Evolutionary conservation across 2,113 vertebrate genomes (phyloP).

Genomic region (Apteryx owenii): DNA sequence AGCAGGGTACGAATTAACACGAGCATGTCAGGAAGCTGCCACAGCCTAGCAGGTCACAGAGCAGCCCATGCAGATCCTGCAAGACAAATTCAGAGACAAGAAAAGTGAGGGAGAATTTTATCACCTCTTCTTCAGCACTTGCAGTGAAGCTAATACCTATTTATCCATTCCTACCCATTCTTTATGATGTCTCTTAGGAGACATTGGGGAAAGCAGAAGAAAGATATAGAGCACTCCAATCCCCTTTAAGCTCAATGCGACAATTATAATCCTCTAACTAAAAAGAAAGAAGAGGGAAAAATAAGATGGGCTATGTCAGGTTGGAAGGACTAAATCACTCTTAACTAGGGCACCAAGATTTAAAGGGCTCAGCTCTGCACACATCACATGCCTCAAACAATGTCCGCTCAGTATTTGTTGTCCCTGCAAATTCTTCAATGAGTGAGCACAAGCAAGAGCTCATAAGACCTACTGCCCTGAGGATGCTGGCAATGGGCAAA

Average conservation of each 20-base stretch:
- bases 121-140: neutral
- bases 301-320: slow-evolving; percentile 39
- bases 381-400: neutral
- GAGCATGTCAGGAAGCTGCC: neutral
- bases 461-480: neutral
- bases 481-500: neutral
- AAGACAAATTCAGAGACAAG: neutral
- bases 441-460: neutral
- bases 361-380: slow-evolving; percentile 18
- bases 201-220: neutral
- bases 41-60: neutral
- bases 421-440: neutral
- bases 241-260: slow-evolving; percentile 4
- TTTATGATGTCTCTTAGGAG: neutral
- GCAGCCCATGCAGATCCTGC: neutral
- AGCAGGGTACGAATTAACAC: neutral
- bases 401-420: neutral
- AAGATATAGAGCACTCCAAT: slow-evolving; percentile 24
- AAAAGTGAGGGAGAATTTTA: neutral
- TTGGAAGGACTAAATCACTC: slow-evolving; percentile 23
- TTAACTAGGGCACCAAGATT: slow-evolving; percentile 63
- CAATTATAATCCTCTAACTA: slow-evolving; percentile 54
- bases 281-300: slow-evolving; percentile 18
- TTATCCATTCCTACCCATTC: slow-evolving; percentile 15
- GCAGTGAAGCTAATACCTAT: neutral